Base-by-base conservation (phyloP, 2,113 vertebrate species). In the Tachuris rubrigastra region DNA sequence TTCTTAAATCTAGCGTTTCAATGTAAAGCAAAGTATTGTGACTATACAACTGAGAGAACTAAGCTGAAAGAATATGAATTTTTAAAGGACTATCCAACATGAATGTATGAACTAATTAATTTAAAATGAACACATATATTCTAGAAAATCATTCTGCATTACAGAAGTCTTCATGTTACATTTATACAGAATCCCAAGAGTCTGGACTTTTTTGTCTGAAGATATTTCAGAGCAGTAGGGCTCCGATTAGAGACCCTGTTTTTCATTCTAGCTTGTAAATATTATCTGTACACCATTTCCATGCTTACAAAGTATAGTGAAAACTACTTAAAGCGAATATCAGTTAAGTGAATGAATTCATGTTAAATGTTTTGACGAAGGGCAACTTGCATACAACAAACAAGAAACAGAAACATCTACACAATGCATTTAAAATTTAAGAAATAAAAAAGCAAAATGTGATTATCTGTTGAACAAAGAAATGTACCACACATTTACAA, bases 231-330 rank as follows among this genome's bases (percentile, higher is more conserved):
- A 98, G 96, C 95, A 97, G 92, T 93, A 96, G 80, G 94, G 72
- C 89, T 98, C 93, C 95, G 95, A 96, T 97, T 95, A 97, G 92
- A 97, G 89, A 97, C 94, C 89, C 94, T 95, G 93, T 87, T 97
- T 97, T 97, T 96, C 81, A 71, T 97, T 95, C 91, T 81, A 97
- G 96, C 93, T 98, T 97, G 97, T 96, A 98, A 98, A 98, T 95
- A 96, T 93, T 96, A 95, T 86, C 93, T 94, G 93, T 96, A 96
- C 79, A 74, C 88, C 77, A 97, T 97, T 97, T 96, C 97, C 97
- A 97, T 88, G 97, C 96, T 97, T 97, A 98, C 84, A 14, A 97
- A 98, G 91, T 92, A 94, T 25, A 97, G 92, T 84, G 76, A 97
- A 97, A 97, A 96, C 86, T 95, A 97, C 82, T 98, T 97, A 96